Conservation (phyloP, 2,113 vertebrate genomes). For the Pelecanoides urinatrix region DNA sequence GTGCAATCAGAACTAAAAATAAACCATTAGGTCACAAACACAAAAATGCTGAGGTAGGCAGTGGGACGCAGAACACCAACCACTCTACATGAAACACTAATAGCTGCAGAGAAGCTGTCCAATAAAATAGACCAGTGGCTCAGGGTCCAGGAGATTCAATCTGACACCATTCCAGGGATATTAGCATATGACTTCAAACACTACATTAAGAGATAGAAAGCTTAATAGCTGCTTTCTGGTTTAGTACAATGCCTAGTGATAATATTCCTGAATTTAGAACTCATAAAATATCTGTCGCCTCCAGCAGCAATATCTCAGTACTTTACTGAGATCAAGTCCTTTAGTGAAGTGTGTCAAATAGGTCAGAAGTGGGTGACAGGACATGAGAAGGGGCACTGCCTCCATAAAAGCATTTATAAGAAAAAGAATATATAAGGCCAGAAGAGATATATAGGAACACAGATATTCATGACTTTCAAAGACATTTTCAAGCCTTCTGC, state of each 20-base stretch:
- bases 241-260: constrained; percentile 24
- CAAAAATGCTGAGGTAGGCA: neutral
- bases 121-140: constrained; percentile 29
- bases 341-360: constrained; percentile 18
- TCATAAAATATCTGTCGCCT: constrained; percentile 9
- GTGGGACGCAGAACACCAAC: neutral
- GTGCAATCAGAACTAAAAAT: neutral
- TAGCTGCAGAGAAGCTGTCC: constrained; percentile 37
- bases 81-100: neutral
- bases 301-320: constrained; percentile 35
- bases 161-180: constrained; percentile 62
- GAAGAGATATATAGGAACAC: neutral
- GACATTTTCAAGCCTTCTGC: neutral
- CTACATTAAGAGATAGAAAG: constrained; percentile 32
- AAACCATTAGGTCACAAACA: constrained; percentile 4
- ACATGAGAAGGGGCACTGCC: neutral
- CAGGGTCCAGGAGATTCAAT: constrained; percentile 25
- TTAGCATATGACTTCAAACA: constrained; percentile 56
- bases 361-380: constrained; percentile 15
- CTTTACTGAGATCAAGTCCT: constrained; percentile 16
- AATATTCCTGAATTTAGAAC: constrained; percentile 42
- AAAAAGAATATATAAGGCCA: neutral
- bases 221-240: constrained; percentile 44
- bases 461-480: neutral
- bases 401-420: neutral